phyloP scores from a whole-genome alignment of 2,888 invertebrate genomes.

The Spialia ferax region DNA sequence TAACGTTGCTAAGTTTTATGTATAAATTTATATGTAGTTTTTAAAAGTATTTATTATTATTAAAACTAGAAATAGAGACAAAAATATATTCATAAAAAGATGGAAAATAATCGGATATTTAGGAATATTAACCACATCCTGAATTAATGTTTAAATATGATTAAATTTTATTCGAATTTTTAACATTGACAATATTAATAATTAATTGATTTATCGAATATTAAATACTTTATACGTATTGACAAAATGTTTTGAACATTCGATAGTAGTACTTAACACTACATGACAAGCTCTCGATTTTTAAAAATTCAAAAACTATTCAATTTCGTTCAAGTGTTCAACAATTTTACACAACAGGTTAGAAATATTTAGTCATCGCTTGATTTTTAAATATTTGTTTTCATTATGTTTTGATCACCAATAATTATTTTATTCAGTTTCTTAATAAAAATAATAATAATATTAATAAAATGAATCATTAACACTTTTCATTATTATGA shows the following conservation, averaged over 20 bases:
- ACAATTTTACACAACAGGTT: constrained; percentile 11
- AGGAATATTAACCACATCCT: constrained; percentile 8
- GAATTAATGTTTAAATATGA: constrained; percentile 48
- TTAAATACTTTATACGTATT: constrained; percentile 53
- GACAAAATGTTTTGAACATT: constrained; percentile 82
- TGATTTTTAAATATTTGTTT: background rate
- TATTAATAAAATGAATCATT: too few relatives aligned
- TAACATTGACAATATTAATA: constrained; percentile 67
- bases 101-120: too few relatives aligned
- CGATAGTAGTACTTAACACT: constrained; percentile 66
- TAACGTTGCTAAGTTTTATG: background rate
- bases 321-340: constrained; percentile 20
- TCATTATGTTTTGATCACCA: background rate
- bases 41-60: background rate
- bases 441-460: too few relatives aligned
- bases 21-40: background rate
- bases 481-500: too few relatives aligned
- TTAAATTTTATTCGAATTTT: constrained; percentile 45
- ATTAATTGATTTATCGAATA: constrained; percentile 58
- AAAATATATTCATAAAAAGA: background rate
- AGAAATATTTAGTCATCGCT: constrained; percentile 27
- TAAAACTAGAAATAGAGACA: background rate
- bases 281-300: constrained; percentile 79
- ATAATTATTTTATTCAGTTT: too few relatives aligned
- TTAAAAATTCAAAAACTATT: constrained; percentile 48